Percentiles rank a stretch among this genome's conserved stretches.
These are phyloP conservation scores for Apis cerana DNA, from an alignment of 1,140 invertebrate genomes.

Conservation along the genomic window DNA sequence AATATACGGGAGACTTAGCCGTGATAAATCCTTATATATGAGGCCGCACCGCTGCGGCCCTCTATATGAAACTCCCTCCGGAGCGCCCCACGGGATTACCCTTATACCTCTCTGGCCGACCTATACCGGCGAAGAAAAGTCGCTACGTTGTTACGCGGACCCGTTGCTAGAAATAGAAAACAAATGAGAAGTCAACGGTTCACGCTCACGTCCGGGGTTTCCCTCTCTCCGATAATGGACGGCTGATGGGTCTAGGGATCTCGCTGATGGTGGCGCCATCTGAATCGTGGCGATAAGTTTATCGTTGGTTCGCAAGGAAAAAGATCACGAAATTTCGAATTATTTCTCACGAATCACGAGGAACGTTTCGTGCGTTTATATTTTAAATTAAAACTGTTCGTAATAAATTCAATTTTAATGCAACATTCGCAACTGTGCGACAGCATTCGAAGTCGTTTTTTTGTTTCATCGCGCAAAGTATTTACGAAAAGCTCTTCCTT, in stretches of 20 bases:
- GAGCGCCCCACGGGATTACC: constrained; percentile 77
- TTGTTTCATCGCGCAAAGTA: too few species aligned
- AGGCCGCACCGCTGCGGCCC: constrained; percentile 74
- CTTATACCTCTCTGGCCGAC: constrained; percentile 65
- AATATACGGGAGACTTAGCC: constrained; percentile 80
- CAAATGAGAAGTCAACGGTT: constrained; percentile 62
- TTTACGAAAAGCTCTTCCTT: neutral
- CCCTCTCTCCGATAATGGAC: neutral
- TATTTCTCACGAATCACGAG: neutral
- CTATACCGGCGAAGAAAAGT: constrained; percentile 65
- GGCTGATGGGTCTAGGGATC: neutral
- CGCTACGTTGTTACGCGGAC: constrained; percentile 48
- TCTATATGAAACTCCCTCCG: constrained; percentile 78
- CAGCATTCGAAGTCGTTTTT: too few species aligned
- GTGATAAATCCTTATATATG: constrained; percentile 82
- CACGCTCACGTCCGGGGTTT: constrained; percentile 21
- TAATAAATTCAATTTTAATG: too few species aligned
- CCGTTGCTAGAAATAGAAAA: constrained; percentile 68
- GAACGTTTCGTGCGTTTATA: too few species aligned
- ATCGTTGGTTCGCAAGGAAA: neutral
- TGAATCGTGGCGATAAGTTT: constrained; percentile 1
- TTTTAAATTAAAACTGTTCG: too few species aligned
- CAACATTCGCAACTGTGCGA: too few species aligned
- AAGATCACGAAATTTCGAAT: neutral
- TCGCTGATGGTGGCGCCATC: neutral